Evolutionary conservation across 1,140 invertebrate species (phyloP), one percentile per base, ranked within the genome.

Genomic region (Drosophila bifasciata): DNA sequence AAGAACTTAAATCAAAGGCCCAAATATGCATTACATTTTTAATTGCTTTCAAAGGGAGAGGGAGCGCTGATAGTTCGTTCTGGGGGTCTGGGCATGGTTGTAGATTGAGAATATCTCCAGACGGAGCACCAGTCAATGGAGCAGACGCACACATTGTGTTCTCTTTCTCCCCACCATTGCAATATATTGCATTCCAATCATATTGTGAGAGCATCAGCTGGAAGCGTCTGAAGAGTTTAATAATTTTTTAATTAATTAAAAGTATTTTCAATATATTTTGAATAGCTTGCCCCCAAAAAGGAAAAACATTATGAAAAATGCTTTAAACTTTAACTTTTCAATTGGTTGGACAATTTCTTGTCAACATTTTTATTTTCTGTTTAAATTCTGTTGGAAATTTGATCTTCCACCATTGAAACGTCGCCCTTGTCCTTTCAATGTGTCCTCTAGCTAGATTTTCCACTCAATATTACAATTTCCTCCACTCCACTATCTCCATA

Each of bases 1-100:
- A 41, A 28, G 17, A 49, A 36, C 46, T 52, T 61, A 71, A 68
- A 67, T 70, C 61, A 81, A 77, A 77, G 57, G 53, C 56, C 55
- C 36, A 32, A 66, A 67, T 57, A 78, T 78, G 75, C 75, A 77
- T 72, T 78, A 64, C 7, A 73, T 56, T 73, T 73, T 73, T 63
- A 73, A 73, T 73, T 73, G 69, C 68, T 71, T 71, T 71, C 13
- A 16, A 17, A 19, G 2, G 11, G 13, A 3, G 19, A 1, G 32
- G 4, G 19, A 9, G 8, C 9, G 28, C 6, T 13, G 39, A 50
- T 43, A 43, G 62, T 56, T 56, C 32, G 13, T 5, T 45, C 45
- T 32, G n/a, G n/a, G n/a, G 17, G n/a, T 11, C 4, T 3, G 19
- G 7, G 11, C 11, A 25, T 39, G 45, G 17, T 64, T 46, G n/a